Base-by-base conservation (phyloP, 2,797 vertebrate genomes). In the Pogonophryne albipinna region DNA sequence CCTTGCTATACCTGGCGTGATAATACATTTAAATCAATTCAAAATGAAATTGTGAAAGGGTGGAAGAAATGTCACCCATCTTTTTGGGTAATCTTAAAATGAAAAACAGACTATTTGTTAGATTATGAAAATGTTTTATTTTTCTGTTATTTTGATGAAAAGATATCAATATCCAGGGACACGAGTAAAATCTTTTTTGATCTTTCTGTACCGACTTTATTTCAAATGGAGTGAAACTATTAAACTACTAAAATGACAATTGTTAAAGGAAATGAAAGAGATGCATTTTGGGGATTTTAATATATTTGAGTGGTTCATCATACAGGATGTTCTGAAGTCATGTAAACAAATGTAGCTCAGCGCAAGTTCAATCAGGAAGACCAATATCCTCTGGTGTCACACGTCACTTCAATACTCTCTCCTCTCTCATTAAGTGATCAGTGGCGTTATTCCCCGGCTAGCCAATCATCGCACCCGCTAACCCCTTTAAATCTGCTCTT, bases 1-100 rank as follows among this genome's bases (percentile, higher is more conserved):
- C 90, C 89, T 91, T 87, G 88, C 89, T 89, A 74, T 75, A 62
- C 50, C 71, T 11, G 57, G 46, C 71, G 55, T 63, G 56, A 80
- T 83, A 77, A 89, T 87, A 66, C 4, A 69, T 82, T 74, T 41
- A 65, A 82, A 85, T 80, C 9, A 64, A 80, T 76, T 88, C 45
- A 56, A 77, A 90, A 82, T 85, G 11, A 71, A 87, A 80, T 69
- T 66, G 56, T 50, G 56, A 82, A 78, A 79, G 74, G 75, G 59
- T 72, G 65, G 78, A 65, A 64, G 58, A 67, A 71, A 81, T 49
- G 70, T 68, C 47, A 50, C 10, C 27, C 57, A 62, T 46, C 71
- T 42, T 79, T 87, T 86, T 83, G 31, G 78, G 42, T 4, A 14
- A 10, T 45, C 23, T 12, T 46, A 6, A 79, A 73, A 76, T 55